Conservation (phyloP, 2,113 vertebrate species). For the Phalacrocorax carbo region DNA sequence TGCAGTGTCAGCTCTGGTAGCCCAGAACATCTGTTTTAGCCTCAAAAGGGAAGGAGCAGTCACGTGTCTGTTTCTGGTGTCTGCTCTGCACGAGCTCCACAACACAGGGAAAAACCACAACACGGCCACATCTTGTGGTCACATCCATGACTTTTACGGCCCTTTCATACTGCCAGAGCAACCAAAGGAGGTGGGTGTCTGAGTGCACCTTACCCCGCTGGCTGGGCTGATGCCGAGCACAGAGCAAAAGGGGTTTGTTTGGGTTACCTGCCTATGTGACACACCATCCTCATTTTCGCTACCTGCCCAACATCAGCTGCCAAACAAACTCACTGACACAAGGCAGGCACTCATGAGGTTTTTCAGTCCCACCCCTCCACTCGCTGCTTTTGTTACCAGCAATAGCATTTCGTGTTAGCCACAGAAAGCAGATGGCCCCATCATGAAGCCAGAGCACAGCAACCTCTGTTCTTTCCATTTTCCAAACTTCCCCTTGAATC, state of each 20-base stretch:
- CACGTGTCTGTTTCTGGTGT: neutral
- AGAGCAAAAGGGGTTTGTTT: neutral
- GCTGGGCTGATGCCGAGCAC: neutral
- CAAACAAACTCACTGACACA: neutral
- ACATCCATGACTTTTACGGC: neutral
- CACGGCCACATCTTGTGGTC: accelerated
- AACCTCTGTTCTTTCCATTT: constrained; percentile 2
- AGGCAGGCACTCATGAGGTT: neutral
- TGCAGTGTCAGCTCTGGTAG: neutral
- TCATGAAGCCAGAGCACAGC: neutral
- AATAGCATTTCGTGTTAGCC: neutral
- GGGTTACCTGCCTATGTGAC: neutral
- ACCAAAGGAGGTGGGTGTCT: neutral
- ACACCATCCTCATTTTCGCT: neutral
- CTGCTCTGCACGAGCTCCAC: neutral
- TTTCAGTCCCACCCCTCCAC: neutral
- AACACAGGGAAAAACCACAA: neutral
- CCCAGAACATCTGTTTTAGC: neutral
- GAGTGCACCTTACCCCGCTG: neutral
- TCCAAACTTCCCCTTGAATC: constrained; percentile 7
- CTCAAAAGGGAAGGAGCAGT: neutral
- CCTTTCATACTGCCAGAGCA: neutral
- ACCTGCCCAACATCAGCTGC: neutral
- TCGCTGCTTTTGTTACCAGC: neutral
- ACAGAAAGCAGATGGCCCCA: constrained; percentile 16